Evolutionary conservation across 1,140 invertebrate genomes (phyloP).

Genomic region (Matsumurasca onukii): DNA sequence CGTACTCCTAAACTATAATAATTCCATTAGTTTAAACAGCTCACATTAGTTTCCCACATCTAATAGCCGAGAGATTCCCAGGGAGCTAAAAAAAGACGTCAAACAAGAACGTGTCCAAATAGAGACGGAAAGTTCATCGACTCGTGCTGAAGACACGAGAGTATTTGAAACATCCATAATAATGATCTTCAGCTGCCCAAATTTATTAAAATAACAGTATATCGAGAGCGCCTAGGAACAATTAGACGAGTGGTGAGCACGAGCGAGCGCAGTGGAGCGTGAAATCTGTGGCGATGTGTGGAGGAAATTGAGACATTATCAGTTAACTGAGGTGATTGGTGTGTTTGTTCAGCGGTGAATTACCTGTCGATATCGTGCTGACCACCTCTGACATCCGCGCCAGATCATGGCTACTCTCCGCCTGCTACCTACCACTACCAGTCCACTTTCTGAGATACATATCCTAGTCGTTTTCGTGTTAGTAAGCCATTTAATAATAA

Average conservation of each 20-base stretch:
- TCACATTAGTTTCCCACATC: too few species aligned
- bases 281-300: background rate
- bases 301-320: constrained; percentile 26
- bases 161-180: background rate
- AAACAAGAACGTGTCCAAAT: too few species aligned
- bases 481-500: too few species aligned
- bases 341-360: constrained; percentile 19
- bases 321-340: background rate
- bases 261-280: constrained; percentile 8
- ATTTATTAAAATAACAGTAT: background rate
- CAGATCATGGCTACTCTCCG: background rate
- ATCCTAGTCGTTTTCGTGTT: too few species aligned
- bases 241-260: background rate
- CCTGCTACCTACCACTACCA: too few species aligned
- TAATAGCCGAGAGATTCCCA: too few species aligned
- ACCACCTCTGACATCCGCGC: background rate
- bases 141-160: background rate
- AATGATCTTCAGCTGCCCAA: background rate
- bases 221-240: background rate
- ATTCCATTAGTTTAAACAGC: too few species aligned
- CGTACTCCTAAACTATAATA: too few species aligned
- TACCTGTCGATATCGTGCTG: background rate
- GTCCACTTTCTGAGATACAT: too few species aligned
- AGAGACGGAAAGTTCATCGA: background rate
- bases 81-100: too few species aligned